Base-by-base conservation (phyloP, 2,113 vertebrate genomes). In the Catharus bicknelli region DNA sequence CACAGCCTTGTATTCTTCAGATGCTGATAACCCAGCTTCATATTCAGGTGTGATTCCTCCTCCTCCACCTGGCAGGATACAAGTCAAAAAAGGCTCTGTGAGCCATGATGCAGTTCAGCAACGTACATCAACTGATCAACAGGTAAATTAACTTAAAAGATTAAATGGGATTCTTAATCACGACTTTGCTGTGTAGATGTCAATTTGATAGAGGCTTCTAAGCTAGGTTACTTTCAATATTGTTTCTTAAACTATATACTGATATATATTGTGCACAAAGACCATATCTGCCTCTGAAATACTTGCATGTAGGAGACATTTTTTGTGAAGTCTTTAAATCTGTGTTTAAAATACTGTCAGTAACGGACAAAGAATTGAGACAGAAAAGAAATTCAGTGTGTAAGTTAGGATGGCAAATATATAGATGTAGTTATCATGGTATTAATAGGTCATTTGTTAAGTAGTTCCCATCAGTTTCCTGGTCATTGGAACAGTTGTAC, bases 11-110 rank as follows among this genome's bases (percentile, higher is more conserved):
- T 99, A 99, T 94, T 97, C 98, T 93, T 98, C 99, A 79, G 99
- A 99, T 96, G 95, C 98, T 42, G 99, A 99, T 96, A 98, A 98
- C 90, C 96, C 98, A 90, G 98, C 98, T n/a, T 97, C 99, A 34
- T 99, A 99, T 94, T 97, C 98, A 42, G 98, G 98, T 58, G 98
- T 99, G 59, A 99, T 99, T 89, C 99, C 99, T 86, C 99, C 99
- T 88, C 98, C 99, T 83, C 99, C 99, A 14, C 99, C 99, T 34
- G 99, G 98, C 87, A 97, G 99, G 88, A 98, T 97, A 63, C 98
- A 98, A 92, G 98, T 98, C 93, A 99, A 99, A 97, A 99, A 99
- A 95, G 98, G 98, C 88, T 98, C 99, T n/a, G 95, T 97, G 73
- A 98, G 98, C 82, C 99, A 99, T 25, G 99, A 99, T 96, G 93